Conservation (phyloP, 2,797 vertebrate species). For the Coluber constrictor region DNA sequence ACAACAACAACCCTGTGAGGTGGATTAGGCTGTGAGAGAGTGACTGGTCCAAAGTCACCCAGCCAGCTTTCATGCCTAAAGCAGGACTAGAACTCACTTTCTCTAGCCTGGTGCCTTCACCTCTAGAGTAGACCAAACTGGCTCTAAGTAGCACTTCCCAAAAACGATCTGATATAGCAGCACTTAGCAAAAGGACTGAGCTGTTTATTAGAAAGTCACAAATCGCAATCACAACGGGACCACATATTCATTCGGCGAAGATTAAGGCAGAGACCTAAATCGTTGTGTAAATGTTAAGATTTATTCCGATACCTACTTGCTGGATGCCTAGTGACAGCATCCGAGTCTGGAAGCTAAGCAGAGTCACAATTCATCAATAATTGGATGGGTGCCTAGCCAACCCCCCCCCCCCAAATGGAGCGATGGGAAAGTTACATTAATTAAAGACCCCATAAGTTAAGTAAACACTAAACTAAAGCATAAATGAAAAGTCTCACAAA, state of each 20-base stretch:
- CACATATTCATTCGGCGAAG: background rate
- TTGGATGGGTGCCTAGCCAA: background rate
- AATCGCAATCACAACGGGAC: background rate
- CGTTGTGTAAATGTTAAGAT: background rate
- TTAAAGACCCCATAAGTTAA: background rate
- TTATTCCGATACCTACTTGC: background rate
- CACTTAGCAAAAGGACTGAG: background rate
- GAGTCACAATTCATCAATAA: background rate
- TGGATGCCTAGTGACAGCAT: background rate
- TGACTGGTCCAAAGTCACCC: too few species aligned
- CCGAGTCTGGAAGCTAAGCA: background rate
- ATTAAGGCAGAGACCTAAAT: background rate
- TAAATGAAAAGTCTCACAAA: background rate
- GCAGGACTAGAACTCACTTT: too few species aligned
- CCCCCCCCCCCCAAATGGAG: background rate
- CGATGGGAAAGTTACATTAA: background rate
- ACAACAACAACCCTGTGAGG: too few species aligned
- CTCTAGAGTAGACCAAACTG: too few species aligned
- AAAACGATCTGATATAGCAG: background rate
- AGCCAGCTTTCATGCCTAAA: too few species aligned
- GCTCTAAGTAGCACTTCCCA: background rate
- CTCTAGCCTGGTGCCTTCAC: too few species aligned
- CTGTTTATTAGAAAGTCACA: background rate
- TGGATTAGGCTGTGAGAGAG: too few species aligned
- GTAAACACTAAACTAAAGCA: background rate